Base-by-base conservation (phyloP, 2,797 vertebrate species). In the Malurus leucopterus region DNA sequence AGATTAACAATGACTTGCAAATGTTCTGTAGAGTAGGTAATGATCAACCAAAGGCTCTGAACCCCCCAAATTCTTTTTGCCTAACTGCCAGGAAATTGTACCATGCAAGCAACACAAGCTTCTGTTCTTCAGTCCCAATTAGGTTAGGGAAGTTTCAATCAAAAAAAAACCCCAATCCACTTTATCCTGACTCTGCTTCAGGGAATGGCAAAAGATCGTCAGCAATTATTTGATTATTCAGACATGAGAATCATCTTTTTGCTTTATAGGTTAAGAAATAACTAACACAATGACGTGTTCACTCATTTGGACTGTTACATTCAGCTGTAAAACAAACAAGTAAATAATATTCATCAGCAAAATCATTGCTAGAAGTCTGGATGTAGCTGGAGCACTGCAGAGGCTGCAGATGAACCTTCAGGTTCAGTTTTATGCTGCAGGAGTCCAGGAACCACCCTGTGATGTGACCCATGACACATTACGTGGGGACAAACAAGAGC, bases 221-320 rank as follows among this genome's bases (percentile, higher is more conserved):
- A 86, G 44, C 63, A 83, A 43, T 91, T 81, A 92, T 89, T 79
- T 89, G 71, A 94, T 95, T 94, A 93, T 82, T 82, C 30, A 59
- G 32, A 71, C 43, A 54, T 6, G 21, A 72, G 18, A 12, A 5
- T 47, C 26, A 87, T 86, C 17, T 47, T 85, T 93, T 64, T 75
- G 20, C 24, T 74, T 75, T 54, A 16, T 20, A 78, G 21, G 36
- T 86, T 75, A 87, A 68, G 23, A 84, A 51, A 34, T 65, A 84
- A 69, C 53, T 50, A 64, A 68, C 4, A 63, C 2, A 3, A 38
- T 63, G 36, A 70, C 23, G 23, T 58, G 64, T 76, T 94, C 47
- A 41, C 32, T 89, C 63, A 80, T 72, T 76, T 81, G 50, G 32
- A 57, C 20, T 11, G 6, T 41, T 84, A 87, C 44, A 61, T 89